Conservation (phyloP, 1,140 invertebrate species). For the Drosophila santomea region DNA sequence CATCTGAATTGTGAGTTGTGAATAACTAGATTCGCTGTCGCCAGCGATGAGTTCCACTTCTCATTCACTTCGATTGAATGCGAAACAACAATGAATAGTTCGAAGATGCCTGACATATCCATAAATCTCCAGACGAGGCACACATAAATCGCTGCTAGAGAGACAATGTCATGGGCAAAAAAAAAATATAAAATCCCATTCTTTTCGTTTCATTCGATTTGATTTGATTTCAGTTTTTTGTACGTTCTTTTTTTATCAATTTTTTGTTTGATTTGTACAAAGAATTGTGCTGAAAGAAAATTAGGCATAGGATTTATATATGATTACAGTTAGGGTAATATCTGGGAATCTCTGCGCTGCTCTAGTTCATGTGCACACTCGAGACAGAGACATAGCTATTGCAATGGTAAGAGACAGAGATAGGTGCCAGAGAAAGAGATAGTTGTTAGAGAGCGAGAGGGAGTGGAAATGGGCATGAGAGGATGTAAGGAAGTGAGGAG, state of each 20-base stretch:
- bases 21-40: constrained; percentile 4
- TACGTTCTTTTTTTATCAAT: constrained; percentile 57
- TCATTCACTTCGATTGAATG: constrained; percentile 12
- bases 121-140: constrained; percentile 50
- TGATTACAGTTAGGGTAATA: constrained; percentile 57
- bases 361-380: no score
- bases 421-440: no score
- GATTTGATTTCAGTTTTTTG: constrained; percentile 37
- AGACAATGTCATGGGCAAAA: constrained; percentile 43
- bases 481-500: no score
- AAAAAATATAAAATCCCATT: neutral
- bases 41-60: constrained; percentile 18
- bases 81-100: constrained; percentile 30
- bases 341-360: neutral
- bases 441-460: no score
- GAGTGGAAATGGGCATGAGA: no score
- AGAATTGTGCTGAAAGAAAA: constrained; percentile 75
- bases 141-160: constrained; percentile 35
- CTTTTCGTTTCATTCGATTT: constrained; percentile 41
- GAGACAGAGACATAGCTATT: no score
- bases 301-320: constrained; percentile 43
- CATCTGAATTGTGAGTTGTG: neutral
- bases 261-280: constrained; percentile 71
- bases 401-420: no score
- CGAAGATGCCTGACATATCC: constrained; percentile 57